Evolutionary conservation across 2,113 vertebrate species (phyloP).

Genomic region (Laterallus jamaicensis): DNA sequence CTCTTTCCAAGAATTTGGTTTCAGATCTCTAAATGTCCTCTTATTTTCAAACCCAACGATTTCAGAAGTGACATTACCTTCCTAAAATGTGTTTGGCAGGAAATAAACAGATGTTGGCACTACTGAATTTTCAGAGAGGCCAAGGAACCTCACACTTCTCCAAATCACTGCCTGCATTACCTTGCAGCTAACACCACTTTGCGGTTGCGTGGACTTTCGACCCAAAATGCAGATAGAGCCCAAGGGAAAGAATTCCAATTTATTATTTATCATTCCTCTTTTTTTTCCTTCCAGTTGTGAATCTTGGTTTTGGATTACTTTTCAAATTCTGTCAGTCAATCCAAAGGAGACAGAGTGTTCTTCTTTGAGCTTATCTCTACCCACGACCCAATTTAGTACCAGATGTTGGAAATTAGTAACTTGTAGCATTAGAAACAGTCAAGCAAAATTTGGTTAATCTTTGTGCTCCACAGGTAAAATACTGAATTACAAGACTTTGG

Average conservation of each 20-base stretch:
- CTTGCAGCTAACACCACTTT: background rate
- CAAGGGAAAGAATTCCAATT: background rate
- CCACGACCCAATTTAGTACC: background rate
- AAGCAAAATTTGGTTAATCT: background rate
- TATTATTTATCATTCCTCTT: background rate
- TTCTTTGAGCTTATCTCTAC: background rate
- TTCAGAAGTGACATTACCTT: slow-evolving; percentile 27
- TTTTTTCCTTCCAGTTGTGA: background rate
- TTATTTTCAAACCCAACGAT: background rate
- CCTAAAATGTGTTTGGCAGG: background rate
- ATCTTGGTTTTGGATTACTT: background rate
- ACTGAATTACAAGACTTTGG: background rate
- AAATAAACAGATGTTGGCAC: background rate
- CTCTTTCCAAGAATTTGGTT: slow-evolving; percentile 44
- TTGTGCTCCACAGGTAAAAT: background rate
- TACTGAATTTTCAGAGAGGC: background rate
- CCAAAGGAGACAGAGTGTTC: background rate
- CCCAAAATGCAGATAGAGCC: background rate
- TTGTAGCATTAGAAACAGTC: background rate
- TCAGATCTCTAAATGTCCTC: background rate
- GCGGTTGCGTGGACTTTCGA: background rate
- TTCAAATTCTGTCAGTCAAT: background rate
- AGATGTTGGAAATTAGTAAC: background rate
- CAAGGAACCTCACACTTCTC: background rate
- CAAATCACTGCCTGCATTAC: background rate